These are phyloP conservation scores for Neotoxoptera formosana DNA, from an alignment of 1,140 invertebrate species.

Conservation along the genomic window DNA sequence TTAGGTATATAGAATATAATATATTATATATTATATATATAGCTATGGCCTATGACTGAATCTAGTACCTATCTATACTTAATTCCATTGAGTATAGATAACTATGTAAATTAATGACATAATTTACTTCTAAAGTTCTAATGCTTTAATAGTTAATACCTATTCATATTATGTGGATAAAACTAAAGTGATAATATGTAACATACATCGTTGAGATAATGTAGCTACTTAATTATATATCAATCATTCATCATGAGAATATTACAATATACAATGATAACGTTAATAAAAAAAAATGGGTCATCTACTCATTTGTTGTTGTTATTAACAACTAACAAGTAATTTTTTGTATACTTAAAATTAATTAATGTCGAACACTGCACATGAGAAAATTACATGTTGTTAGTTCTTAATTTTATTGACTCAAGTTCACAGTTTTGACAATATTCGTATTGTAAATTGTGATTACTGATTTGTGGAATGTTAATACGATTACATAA, in stretches of 20 bases:
- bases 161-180: not conserved
- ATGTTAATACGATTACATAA: too few relatives aligned
- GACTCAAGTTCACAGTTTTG: too few relatives aligned
- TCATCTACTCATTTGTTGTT: not conserved
- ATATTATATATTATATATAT: too few relatives aligned
- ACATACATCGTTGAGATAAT: not conserved
- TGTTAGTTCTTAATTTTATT: too few relatives aligned
- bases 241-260: not conserved
- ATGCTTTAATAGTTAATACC: not conserved
- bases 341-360: slow-evolving; percentile 6
- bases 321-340: not conserved
- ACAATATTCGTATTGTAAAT: too few relatives aligned
- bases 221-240: not conserved
- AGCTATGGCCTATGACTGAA: too few relatives aligned
- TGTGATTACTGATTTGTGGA: too few relatives aligned
- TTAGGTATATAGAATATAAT: too few relatives aligned
- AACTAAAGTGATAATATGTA: not conserved
- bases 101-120: not conserved
- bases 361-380: not conserved
- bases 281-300: not conserved
- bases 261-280: not conserved
- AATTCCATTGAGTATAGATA: not conserved
- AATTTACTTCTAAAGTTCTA: not conserved
- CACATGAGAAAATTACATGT: not conserved
- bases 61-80: not conserved